Percentiles rank a stretch among this genome's conserved stretches.
These are phyloP conservation scores for Adela reaumurella DNA, from an alignment of 2,888 invertebrate genomes.

Conservation along the genomic window DNA sequence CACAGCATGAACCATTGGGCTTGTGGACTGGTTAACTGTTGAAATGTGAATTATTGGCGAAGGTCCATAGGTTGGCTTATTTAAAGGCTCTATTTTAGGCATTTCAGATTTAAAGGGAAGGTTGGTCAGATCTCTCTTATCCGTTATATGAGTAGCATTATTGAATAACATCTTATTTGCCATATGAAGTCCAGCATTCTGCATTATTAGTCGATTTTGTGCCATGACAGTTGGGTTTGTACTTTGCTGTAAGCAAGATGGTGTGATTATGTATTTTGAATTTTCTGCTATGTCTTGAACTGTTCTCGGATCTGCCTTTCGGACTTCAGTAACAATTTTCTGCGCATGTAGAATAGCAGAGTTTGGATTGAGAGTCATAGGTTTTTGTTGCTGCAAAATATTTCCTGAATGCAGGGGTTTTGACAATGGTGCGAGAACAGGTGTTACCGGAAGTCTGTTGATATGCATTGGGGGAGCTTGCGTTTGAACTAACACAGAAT, in stretches of 20 bases:
- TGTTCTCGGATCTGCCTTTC: slow-evolving; percentile 28
- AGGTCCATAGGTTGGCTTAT: slow-evolving; percentile 24
- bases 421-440: slow-evolving; percentile 53
- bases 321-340: slow-evolving; percentile 33
- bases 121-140: slow-evolving; percentile 29
- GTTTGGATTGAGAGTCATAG: slow-evolving; percentile 19
- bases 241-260: slow-evolving; percentile 31
- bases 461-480: slow-evolving; percentile 43
- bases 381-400: slow-evolving; percentile 35
- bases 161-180: slow-evolving; percentile 33
- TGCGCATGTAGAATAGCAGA: slow-evolving; percentile 30
- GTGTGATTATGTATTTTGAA: slow-evolving; percentile 42
- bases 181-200: slow-evolving; percentile 31
- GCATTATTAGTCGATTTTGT: slow-evolving; percentile 46
- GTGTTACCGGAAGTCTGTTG: slow-evolving; percentile 56
- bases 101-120: slow-evolving; percentile 8
- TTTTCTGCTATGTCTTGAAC: slow-evolving; percentile 25
- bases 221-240: slow-evolving; percentile 40
- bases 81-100: slow-evolving; percentile 31
- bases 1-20: slow-evolving; percentile 33
- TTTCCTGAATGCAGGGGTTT: slow-evolving; percentile 54
- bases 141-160: slow-evolving; percentile 26
- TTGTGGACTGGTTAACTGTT: slow-evolving; percentile 25
- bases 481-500: slow-evolving; percentile 46
- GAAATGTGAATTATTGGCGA: slow-evolving; percentile 38